Conservation (phyloP, 2,113 vertebrate species). For the Sceloporus undulatus region DNA sequence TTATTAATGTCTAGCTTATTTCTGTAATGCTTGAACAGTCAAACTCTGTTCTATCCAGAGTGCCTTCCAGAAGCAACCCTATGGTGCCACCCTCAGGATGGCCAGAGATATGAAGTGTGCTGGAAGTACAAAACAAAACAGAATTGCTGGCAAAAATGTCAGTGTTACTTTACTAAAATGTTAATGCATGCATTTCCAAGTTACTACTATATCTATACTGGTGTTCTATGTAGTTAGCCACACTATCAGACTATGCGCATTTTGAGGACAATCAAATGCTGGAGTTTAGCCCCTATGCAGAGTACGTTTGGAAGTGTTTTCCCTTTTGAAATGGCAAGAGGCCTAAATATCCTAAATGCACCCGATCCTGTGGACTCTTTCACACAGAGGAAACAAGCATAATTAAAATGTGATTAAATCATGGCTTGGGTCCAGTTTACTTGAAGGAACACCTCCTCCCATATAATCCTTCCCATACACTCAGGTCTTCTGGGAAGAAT, state of each 20-base stretch:
- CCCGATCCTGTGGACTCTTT: no score
- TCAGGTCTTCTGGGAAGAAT: no score
- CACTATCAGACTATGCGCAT: background rate
- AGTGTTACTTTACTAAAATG: background rate
- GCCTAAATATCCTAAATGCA: no score
- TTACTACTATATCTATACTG: background rate
- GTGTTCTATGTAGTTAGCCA: no score
- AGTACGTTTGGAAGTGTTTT: conserved; percentile 9
- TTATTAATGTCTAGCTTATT: background rate
- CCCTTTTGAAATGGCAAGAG: background rate
- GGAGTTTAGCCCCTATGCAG: background rate
- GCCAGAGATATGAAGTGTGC: background rate
- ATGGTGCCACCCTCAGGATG: conserved; percentile 63
- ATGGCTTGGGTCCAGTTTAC: no score
- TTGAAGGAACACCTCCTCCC: no score
- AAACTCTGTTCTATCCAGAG: rapidly evolving
- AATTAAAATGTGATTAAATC: no score
- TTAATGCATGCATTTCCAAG: background rate
- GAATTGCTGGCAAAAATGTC: background rate
- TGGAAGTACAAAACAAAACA: background rate
- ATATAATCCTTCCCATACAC: no score
- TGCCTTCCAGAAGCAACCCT: conserved; percentile 20
- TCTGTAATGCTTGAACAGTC: rapidly evolving
- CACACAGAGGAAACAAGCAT: no score
- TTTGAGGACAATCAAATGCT: background rate